phyloP scores from a whole-genome alignment of 2,797 vertebrate genomes.

The Menidia menidia region DNA sequence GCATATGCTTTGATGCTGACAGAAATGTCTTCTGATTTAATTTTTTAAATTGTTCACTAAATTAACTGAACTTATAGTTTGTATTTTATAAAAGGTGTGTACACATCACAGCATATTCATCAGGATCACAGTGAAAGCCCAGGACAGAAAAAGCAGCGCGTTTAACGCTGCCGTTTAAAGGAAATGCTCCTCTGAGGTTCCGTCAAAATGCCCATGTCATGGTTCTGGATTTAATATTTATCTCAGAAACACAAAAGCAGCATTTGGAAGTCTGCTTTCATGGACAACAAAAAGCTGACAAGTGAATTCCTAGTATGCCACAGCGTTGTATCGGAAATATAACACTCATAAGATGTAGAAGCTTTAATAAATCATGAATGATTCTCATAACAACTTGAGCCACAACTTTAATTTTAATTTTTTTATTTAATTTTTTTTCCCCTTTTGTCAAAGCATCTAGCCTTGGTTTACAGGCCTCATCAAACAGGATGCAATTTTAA shows the following conservation, averaged over 20 bases:
- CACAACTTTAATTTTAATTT: not conserved
- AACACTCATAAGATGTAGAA: conserved; percentile 32
- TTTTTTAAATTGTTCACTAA: conserved; percentile 62
- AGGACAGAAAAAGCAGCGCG: not conserved
- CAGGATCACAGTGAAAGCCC: conserved; percentile 5
- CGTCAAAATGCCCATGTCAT: not conserved
- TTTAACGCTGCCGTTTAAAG: not conserved
- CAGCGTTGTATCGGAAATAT: conserved; percentile 39
- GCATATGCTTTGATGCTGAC: conserved; percentile 62
- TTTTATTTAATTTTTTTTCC: conserved; percentile 18
- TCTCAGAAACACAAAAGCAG: not conserved
- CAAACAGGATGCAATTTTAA: conserved; percentile 24
- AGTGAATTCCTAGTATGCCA: conserved; percentile 21
- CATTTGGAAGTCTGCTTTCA: conserved; percentile 26
- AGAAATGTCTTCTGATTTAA: conserved; percentile 48
- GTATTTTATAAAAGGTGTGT: conserved; percentile 49
- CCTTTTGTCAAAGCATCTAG: conserved; percentile 25
- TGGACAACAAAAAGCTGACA: conserved; percentile 15
- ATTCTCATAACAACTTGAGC: conserved; percentile 37
- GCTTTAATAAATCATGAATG: conserved; percentile 59
- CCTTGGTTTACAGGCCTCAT: conserved; percentile 24
- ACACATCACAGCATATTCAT: conserved; percentile 34
- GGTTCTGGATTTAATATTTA: conserved; percentile 25
- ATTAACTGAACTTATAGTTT: conserved; percentile 36
- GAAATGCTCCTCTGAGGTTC: conserved; percentile 4